A percentile compares a stretch with the other conserved stretches of the same genome.
phyloP scores from a whole-genome alignment of 2,797 vertebrate species.

The Mormyrus hasselquistii region DNA sequence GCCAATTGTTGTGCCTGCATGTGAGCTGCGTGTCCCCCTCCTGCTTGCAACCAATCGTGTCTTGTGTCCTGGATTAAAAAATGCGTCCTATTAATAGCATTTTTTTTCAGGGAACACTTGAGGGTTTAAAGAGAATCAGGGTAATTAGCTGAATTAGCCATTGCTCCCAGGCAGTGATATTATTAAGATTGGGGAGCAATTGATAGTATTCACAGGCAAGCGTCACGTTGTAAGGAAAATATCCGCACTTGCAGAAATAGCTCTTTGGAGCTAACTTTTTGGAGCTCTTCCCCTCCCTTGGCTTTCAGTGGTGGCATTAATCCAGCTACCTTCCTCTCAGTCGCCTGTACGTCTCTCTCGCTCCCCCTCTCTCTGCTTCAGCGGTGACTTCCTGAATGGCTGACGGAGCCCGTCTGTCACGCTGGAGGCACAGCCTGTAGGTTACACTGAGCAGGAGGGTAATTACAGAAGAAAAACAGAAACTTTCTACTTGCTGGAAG shows the following conservation, averaged over 20 bases:
- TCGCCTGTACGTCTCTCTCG: slow-evolving; percentile 26
- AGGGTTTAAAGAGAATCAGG: slow-evolving; percentile 9
- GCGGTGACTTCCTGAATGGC: slow-evolving; percentile 55
- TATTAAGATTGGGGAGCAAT: neutral
- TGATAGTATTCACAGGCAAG: neutral
- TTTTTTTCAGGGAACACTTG: neutral
- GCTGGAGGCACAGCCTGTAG: slow-evolving; percentile 49
- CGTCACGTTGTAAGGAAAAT: neutral
- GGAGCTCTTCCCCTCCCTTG: slow-evolving; percentile 34
- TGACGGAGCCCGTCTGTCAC: slow-evolving; percentile 62
- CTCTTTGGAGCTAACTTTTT: neutral
- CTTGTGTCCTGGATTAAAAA: slow-evolving; percentile 1
- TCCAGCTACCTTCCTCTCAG: slow-evolving; percentile 28
- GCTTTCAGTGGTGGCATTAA: slow-evolving; percentile 49
- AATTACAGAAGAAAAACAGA: slow-evolving; percentile 51
- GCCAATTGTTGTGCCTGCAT: neutral
- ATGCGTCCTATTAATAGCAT: neutral
- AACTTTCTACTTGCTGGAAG: slow-evolving; percentile 57
- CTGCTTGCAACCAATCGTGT: neutral
- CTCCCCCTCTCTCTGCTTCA: slow-evolving; percentile 48
- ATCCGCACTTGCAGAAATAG: neutral
- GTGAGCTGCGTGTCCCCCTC: no score
- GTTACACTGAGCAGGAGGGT: slow-evolving; percentile 71
- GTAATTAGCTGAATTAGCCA: slow-evolving; percentile 13
- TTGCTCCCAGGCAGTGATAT: slow-evolving; percentile 12